Conservation (phyloP, 2,888 invertebrate genomes). For the Ophioninae sp. region DNA sequence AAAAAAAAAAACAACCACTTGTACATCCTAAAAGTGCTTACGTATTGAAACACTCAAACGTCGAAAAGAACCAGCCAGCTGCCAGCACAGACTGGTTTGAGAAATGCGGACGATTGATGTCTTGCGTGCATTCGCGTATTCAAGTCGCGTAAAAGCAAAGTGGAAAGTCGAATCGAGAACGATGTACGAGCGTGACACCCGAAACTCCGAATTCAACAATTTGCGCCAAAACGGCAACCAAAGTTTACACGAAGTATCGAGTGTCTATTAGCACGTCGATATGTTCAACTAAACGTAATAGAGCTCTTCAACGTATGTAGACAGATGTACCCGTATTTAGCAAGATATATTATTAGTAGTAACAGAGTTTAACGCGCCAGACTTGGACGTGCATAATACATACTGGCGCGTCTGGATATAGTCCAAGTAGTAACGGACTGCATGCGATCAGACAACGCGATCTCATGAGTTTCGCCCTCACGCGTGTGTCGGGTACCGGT, state of each 20-base stretch:
- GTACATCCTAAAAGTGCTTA: neutral
- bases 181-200: conserved; percentile 15
- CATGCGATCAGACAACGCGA: conserved; percentile 21
- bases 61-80: neutral
- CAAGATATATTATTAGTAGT: neutral
- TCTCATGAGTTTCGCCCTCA: neutral
- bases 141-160: conserved; percentile 37
- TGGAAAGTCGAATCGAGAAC: conserved; percentile 53
- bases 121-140: conserved; percentile 10
- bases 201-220: conserved; percentile 30
- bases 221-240: conserved; percentile 26
- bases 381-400: conserved; percentile 19
- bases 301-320: neutral
- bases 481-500: neutral
- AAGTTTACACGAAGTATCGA: conserved; percentile 1
- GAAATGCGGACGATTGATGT: conserved; percentile 25
- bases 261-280: neutral
- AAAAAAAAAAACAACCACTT: neutral
- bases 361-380: conserved; percentile 17
- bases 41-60: neutral
- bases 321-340: neutral
- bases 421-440: conserved; percentile 31
- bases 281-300: neutral
- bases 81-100: conserved; percentile 15
- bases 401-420: neutral